Evolutionary conservation across 1,140 invertebrate genomes (phyloP).

Genomic region (Leptestheria dahalacensis): DNA sequence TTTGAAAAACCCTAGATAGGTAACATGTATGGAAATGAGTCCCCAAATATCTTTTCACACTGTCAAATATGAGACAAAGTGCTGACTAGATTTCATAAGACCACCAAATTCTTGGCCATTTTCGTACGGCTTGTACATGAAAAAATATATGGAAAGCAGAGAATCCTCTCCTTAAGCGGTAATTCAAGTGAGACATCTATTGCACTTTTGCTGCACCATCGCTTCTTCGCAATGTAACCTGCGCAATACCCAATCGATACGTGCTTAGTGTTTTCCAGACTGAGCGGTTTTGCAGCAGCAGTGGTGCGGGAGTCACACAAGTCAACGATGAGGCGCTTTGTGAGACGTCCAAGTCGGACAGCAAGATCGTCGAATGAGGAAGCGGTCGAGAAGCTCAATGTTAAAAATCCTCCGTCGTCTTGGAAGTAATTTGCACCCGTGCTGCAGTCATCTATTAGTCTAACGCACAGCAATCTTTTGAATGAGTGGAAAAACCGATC

Average conservation of each 20-base stretch:
- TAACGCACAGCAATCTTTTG: background rate
- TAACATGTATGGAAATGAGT: background rate
- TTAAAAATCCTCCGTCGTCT: background rate
- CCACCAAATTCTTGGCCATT: background rate
- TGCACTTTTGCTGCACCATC: background rate
- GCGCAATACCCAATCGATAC: background rate
- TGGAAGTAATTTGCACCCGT: background rate
- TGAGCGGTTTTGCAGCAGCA: too few species aligned
- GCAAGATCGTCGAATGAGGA: background rate
- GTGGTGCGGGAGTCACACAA: too few species aligned
- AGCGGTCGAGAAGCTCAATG: background rate
- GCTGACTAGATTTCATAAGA: background rate
- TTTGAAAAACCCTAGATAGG: background rate
- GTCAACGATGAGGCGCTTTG: too few species aligned
- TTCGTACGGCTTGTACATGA: background rate
- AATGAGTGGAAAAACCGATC: background rate
- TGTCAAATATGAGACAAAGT: background rate
- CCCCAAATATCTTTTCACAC: background rate
- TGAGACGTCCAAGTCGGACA: background rate
- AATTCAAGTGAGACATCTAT: background rate
- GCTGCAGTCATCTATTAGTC: background rate
- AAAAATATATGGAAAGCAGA: background rate
- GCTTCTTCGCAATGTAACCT: background rate
- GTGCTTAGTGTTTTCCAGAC: background rate
- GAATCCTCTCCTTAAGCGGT: too few species aligned